These are phyloP conservation scores for Apodemia duryi DNA, from an alignment of 2,888 invertebrate genomes.

Conservation along the genomic window DNA sequence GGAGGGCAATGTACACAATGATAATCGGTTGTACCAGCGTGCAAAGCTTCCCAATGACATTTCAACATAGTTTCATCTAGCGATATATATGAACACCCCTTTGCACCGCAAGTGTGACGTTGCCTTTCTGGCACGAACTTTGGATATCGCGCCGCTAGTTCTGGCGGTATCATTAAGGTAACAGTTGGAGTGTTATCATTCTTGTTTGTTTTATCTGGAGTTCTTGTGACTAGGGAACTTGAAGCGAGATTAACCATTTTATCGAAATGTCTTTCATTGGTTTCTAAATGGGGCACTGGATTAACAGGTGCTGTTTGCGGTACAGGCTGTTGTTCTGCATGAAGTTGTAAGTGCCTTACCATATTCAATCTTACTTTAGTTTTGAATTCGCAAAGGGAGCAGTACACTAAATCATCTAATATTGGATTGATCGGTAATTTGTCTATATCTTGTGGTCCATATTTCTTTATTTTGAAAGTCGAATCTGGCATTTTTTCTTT, in stretches of 20 bases:
- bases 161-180: conserved; percentile 38
- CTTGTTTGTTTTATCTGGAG: conserved; percentile 38
- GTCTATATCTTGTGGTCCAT: conserved; percentile 81
- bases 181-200: conserved; percentile 28
- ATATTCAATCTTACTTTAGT: conserved; percentile 87
- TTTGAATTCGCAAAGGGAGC: conserved; percentile 83
- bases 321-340: conserved; percentile 81
- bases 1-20: conserved; percentile 86
- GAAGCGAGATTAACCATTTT: conserved; percentile 91
- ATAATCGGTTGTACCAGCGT: conserved; percentile 79
- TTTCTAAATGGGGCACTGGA: conserved; percentile 88
- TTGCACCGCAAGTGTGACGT: conserved; percentile 86
- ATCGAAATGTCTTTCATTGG: conserved; percentile 89
- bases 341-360: conserved; percentile 83
- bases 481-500: conserved; percentile 27
- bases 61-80: conserved; percentile 85
- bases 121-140: conserved; percentile 72
- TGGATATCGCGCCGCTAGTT: conserved; percentile 53
- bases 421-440: conserved; percentile 82
- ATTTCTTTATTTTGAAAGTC: conserved; percentile 45
- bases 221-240: conserved; percentile 71
- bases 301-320: conserved; percentile 86
- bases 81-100: conserved; percentile 84
- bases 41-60: conserved; percentile 85
- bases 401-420: conserved; percentile 79